Evolutionary conservation across 2,113 vertebrate species (phyloP), one percentile per base, ranked within the genome.

Genomic region (Progne subis): DNA sequence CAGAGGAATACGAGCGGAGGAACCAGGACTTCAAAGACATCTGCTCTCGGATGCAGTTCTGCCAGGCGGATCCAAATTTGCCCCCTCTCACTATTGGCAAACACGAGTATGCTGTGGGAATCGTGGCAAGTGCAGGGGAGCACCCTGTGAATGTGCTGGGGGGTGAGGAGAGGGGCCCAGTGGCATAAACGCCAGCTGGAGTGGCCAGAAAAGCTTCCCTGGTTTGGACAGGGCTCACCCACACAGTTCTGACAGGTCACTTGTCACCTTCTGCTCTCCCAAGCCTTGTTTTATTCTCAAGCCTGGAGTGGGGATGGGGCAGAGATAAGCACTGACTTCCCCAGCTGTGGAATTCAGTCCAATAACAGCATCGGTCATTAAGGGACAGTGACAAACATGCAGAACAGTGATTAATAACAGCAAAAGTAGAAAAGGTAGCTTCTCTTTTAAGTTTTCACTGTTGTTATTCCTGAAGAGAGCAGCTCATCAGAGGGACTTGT

Each of bases 21-120:
- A 99, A 99, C 97, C 99, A 99, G 94, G 99, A 99, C 97, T 99
- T 98, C 92, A 99, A 97, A 71, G 99, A 99, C 90, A 99, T 99
- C 94, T 99, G 99, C 95, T 98, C 98, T 52, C 98, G 99, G 78
- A 98, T 99, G 96, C 98, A 97, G 49, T 99, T 99, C 96, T 97
- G 97, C 83, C 99, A 98, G 53, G 72, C 79, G 0, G 98, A 99
- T 79, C 96, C 97, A 1, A 95, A 96, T 8, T 96, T 98, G 56
- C 98, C 98, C 3, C 97, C 98, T 19, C 98, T 99, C 88, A 98
- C 98, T 47, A 99, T 99, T 83, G 96, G 97, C 97, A 99, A 99
- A 92, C 99, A 99, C 0, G 98, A 99, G 99, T 99, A 98, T 28
- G 98, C 94, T 50, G 8, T 7, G 56, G 17, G 69, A 44, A 31